phyloP scores from a whole-genome alignment of 2,797 vertebrate genomes.

The Pseudocheirus occidentalis region DNA sequence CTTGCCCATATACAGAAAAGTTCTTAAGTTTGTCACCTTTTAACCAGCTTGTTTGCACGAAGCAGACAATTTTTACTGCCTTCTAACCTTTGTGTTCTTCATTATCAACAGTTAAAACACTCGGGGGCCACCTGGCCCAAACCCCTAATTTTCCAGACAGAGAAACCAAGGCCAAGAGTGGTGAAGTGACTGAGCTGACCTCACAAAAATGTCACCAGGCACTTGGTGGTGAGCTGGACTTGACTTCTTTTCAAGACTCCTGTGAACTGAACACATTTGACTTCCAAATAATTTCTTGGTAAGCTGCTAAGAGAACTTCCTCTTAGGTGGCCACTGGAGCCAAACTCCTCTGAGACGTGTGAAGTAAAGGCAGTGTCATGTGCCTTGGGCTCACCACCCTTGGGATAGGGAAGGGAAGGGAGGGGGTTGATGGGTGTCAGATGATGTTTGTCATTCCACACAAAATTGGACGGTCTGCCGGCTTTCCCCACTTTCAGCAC shows the following conservation, averaged over 20 bases:
- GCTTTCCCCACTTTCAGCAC: constrained; percentile 22
- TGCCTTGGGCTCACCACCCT: constrained; percentile 23
- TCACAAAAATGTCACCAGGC: background rate
- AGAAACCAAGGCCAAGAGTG: background rate
- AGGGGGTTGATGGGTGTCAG: background rate
- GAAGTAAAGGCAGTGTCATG: constrained; percentile 56
- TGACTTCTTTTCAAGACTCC: background rate
- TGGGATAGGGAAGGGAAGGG: constrained; percentile 9
- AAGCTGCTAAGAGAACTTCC: constrained; percentile 72
- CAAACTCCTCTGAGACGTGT: constrained; percentile 67
- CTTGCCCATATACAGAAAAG: background rate
- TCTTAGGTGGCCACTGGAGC: constrained; percentile 67
- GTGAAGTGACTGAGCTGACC: background rate
- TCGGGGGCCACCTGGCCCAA: background rate
- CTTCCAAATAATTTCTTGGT: constrained; percentile 74
- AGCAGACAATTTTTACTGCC: background rate
- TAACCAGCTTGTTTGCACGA: background rate
- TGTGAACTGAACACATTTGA: constrained; percentile 73
- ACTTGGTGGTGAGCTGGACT: background rate
- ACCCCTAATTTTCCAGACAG: background rate
- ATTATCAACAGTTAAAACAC: background rate
- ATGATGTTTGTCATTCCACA: background rate
- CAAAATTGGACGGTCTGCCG: background rate
- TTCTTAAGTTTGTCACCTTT: background rate
- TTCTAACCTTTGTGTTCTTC: background rate